Base-by-base conservation (phyloP, 1,140 invertebrate species). In the Coenobita brevimanus region DNA sequence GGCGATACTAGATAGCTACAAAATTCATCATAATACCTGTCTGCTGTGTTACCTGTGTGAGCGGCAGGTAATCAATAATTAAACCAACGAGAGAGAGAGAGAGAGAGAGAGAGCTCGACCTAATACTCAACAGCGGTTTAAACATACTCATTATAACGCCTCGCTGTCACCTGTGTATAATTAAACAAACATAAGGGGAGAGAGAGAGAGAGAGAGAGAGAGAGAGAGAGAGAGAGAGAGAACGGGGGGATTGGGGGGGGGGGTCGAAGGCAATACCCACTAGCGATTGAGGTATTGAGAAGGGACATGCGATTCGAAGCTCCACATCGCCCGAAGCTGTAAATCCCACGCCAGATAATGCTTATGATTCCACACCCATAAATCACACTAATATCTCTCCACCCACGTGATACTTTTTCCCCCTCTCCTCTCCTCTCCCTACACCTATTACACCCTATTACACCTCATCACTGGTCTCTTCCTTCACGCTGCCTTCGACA, bases 331-430 rank as follows among this genome's bases (percentile, higher is more conserved):
- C 30, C 24, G 4, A 10, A 27, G 38, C 21, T 17, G 43, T 79
- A 86, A 86, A 78, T 73, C 41, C 73, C 69, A 36, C 57, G 8
- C 13, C 36, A 21, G 43, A 50, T 75, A 86, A 86, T 86, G 73
- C 73, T 86, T 69, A 79, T 86, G 57, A 79, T 78, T 86, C 57
- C 43, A 27, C 50, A 30, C 33, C 41, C 41, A 79, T 86, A 67
- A 24, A 79, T 86, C 41, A 79, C 50, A 15, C 64, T 86, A 79
- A 79, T 86, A 69, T 78, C 54, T 36, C 33, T 38, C 2, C 54
- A 81, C 64, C 76, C 50, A 24, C 33, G 50, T 64, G n/a, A n/a
- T n/a, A n/a, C n/a, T n/a, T n/a, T n/a, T n/a, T n/a, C n/a, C 24
- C 15, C 27, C 27, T 3, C 57, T 43, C n/a, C n/a, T n/a, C n/a